Conservation (phyloP, 2,888 invertebrate genomes). For the Dicycla oo region DNA sequence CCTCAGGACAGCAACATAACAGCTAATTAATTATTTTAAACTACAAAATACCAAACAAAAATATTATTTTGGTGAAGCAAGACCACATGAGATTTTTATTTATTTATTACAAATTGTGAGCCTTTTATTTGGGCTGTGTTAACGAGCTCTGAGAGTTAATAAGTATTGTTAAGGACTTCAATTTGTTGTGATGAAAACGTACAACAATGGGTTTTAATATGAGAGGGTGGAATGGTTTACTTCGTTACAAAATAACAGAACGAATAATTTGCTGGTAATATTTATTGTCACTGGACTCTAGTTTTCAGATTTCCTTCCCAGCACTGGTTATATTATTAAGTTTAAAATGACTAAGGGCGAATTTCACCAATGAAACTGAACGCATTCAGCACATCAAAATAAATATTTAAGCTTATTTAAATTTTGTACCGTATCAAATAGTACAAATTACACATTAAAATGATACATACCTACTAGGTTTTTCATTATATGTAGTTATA, state of each 20-base stretch:
- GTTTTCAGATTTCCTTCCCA: too few species aligned
- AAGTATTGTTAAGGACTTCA: slow-evolving; percentile 42
- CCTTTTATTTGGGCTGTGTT: slow-evolving; percentile 41
- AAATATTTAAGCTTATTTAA: background rate
- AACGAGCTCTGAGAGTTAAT: slow-evolving; percentile 50
- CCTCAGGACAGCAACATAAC: slow-evolving; percentile 73
- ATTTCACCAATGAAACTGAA: too few species aligned
- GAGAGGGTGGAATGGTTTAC: too few species aligned
- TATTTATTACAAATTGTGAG: slow-evolving; percentile 22
- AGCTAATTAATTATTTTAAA: slow-evolving; percentile 75
- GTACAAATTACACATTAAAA: slow-evolving; percentile 24
- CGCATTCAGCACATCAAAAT: too few species aligned
- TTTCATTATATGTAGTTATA: background rate
- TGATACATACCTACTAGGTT: slow-evolving; percentile 20
- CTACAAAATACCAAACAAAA: slow-evolving; percentile 67
- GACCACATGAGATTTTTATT: slow-evolving; percentile 13
- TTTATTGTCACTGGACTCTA: background rate
- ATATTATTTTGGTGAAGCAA: slow-evolving; percentile 37
- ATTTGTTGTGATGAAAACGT: slow-evolving; percentile 34
- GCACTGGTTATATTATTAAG: too few species aligned
- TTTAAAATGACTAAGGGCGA: background rate
- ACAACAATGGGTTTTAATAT: slow-evolving; percentile 31
- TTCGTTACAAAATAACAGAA: slow-evolving; percentile 9
- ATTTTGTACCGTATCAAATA: slow-evolving; percentile 22
- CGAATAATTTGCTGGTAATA: background rate